Evolutionary conservation across 2,113 vertebrate species (phyloP).

Genomic region (Bettongia penicillata): DNA sequence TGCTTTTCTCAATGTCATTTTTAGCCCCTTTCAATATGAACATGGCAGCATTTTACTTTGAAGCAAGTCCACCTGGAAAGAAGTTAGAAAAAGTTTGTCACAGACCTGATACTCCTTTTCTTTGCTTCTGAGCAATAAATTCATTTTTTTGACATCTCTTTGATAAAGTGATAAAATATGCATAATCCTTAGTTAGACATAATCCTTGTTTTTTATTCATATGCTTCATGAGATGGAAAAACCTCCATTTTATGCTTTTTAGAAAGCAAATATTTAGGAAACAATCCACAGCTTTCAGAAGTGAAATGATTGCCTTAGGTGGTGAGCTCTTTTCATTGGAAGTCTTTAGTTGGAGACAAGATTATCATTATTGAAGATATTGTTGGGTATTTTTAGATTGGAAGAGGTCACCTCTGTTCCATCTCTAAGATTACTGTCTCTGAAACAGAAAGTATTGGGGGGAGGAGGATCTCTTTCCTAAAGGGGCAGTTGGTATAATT

Average conservation of each 20-base stretch:
- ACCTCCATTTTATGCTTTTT: neutral
- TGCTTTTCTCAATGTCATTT: neutral
- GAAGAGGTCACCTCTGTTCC: neutral
- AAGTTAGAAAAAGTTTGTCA: neutral
- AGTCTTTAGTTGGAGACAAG: neutral
- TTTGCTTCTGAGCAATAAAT: neutral
- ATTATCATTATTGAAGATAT: neutral
- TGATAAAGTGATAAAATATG: neutral
- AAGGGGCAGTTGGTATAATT: neutral
- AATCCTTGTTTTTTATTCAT: neutral
- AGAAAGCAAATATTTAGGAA: neutral
- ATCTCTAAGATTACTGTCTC: neutral
- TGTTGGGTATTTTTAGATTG: neutral
- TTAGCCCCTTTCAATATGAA: neutral
- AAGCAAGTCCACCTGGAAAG: neutral
- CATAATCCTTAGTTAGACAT: neutral
- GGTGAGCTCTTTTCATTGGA: neutral
- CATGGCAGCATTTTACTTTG: neutral
- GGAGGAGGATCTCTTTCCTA: neutral
- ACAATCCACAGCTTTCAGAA: neutral
- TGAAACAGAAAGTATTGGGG: neutral
- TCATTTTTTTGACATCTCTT: neutral
- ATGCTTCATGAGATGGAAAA: neutral
- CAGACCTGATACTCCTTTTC: neutral
- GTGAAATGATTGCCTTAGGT: neutral